These are phyloP conservation scores for Drosophila miranda DNA, from an alignment of 1,140 invertebrate genomes.

Conservation along the genomic window DNA sequence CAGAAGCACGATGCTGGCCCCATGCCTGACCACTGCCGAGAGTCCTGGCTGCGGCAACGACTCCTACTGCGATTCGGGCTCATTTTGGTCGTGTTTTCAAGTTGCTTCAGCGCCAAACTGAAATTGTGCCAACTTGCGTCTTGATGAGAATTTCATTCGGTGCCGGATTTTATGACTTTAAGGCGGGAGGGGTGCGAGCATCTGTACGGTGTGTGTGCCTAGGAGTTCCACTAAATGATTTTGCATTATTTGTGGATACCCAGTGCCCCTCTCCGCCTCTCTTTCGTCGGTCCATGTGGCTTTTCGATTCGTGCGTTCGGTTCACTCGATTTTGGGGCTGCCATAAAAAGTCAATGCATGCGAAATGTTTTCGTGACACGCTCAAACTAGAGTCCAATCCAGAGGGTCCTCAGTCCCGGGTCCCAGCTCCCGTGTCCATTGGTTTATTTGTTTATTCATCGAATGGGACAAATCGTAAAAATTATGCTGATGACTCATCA, in stretches of 20 bases:
- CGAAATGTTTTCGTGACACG: conserved; percentile 74
- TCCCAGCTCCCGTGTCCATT: conserved; percentile 15
- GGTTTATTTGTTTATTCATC: conserved; percentile 80
- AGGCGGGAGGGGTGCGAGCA: conserved; percentile 1
- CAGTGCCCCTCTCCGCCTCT: neutral
- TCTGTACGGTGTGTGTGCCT: conserved; percentile 6
- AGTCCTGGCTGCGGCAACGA: neutral
- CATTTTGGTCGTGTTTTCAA: conserved; percentile 47
- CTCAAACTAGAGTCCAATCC: conserved; percentile 56
- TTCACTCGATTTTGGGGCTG: conserved; percentile 20
- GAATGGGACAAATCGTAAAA: conserved; percentile 75
- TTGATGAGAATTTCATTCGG: conserved; percentile 76
- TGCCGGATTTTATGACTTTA: conserved; percentile 77
- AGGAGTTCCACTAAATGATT: conserved; percentile 73
- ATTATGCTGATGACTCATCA: conserved; percentile 82
- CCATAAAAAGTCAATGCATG: conserved; percentile 82
- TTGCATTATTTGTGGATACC: conserved; percentile 74
- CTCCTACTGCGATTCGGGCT: conserved; percentile 15
- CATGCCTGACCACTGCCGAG: conserved; percentile 23
- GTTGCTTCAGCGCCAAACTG: conserved; percentile 70
- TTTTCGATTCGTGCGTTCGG: conserved; percentile 13
- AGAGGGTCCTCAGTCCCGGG: conserved; percentile 10
- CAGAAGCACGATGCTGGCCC: conserved; percentile 2
- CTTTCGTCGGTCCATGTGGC: conserved; percentile 11
- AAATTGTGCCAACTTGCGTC: conserved; percentile 77